phyloP scores from a whole-genome alignment of 2,888 invertebrate genomes.

The Scaptomyza cyrtandrae region DNA sequence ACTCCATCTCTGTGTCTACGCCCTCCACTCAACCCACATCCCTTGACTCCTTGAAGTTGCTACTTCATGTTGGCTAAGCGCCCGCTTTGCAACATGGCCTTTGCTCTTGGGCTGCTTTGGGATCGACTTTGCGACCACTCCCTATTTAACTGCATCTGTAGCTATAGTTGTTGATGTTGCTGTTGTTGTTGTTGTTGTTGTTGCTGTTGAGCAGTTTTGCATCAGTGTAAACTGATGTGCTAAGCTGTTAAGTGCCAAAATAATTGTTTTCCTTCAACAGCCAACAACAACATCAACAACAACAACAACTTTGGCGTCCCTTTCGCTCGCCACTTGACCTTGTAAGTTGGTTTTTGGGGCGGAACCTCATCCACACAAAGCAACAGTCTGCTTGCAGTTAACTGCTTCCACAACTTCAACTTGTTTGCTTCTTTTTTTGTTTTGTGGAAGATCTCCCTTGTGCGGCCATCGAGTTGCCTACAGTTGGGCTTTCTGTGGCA shows the following conservation, averaged over 20 bases:
- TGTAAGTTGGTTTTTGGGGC: constrained; percentile 36
- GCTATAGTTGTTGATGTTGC: constrained; percentile 15
- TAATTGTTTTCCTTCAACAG: constrained; percentile 82
- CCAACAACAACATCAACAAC: constrained; percentile 61
- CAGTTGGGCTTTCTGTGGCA: neutral
- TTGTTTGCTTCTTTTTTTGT: neutral
- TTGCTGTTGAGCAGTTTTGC: constrained; percentile 48
- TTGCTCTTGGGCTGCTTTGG: constrained; percentile 16
- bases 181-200: neutral
- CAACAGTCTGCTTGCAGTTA: constrained; percentile 7
- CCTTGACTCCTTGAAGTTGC: constrained; percentile 4
- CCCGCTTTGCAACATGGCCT: constrained; percentile 34
- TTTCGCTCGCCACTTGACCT: constrained; percentile 76
- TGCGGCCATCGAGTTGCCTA: neutral
- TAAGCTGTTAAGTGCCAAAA: constrained; percentile 83
- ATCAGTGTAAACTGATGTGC: constrained; percentile 76
- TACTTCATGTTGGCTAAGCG: constrained; percentile 35
- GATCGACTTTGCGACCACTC: constrained; percentile 38
- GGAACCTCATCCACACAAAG: neutral
- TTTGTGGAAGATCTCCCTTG: constrained; percentile 8
- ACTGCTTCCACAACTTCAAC: neutral
- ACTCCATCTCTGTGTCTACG: constrained; percentile 4
- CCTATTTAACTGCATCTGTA: constrained; percentile 51
- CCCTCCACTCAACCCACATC: neutral
- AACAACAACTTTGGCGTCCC: constrained; percentile 53